phyloP scores from a whole-genome alignment of 2,113 vertebrate genomes.

The Numenius arquata region DNA sequence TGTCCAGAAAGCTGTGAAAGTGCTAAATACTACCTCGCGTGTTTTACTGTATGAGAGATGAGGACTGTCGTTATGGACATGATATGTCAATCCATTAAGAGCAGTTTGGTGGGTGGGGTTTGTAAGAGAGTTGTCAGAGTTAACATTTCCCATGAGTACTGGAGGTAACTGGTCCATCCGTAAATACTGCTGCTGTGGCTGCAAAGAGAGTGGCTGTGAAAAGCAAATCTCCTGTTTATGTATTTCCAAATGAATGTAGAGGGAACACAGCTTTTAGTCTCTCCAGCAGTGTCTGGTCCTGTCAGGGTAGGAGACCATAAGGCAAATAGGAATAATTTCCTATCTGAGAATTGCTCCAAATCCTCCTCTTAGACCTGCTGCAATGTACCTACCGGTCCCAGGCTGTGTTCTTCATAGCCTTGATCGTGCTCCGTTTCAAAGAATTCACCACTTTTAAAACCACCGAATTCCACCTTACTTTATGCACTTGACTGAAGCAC shows the following conservation, averaged over 20 bases:
- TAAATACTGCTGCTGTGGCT: not conserved
- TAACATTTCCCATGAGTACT: not conserved
- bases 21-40: no score
- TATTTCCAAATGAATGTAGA: not conserved
- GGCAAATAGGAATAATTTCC: not conserved
- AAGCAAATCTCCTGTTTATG: not conserved
- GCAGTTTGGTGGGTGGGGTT: not conserved
- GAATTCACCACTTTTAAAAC: not conserved
- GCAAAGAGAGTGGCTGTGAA: not conserved
- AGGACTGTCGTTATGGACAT: not conserved
- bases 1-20: not conserved
- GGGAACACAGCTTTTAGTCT: not conserved
- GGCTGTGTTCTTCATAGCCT: not conserved
- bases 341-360: not conserved
- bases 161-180: not conserved
- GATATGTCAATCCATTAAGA: not conserved
- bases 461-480: not conserved
- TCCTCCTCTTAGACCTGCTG: not conserved
- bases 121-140: not conserved
- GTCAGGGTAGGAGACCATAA: not conserved
- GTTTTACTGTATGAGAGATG: not conserved
- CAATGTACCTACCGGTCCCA: not conserved
- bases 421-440: not conserved
- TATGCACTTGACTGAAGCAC: not conserved
- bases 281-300: not conserved